Percentiles rank a stretch among this genome's conserved stretches.
Evolutionary conservation across 2,113 vertebrate species (phyloP).

Genomic region (Hydrochoerus hydrochaeris): DNA sequence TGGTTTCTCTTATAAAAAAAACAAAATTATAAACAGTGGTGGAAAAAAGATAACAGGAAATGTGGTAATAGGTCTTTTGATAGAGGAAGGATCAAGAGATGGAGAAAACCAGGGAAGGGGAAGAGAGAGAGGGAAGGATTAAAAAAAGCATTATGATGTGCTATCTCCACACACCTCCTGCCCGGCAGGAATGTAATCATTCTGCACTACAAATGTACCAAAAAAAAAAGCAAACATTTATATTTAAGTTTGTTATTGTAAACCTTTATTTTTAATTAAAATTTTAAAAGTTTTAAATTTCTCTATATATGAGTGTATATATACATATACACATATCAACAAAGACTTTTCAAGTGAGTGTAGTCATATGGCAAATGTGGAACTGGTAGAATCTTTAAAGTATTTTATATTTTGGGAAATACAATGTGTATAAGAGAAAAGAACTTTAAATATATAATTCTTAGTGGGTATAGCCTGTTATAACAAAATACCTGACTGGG

Average conservation of each 20-base stretch:
- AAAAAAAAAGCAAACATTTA: background rate
- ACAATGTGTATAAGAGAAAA: background rate
- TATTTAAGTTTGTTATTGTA: background rate
- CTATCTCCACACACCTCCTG: too few species aligned
- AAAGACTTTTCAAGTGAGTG: background rate
- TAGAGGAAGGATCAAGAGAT: too few species aligned
- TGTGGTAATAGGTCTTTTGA: too few species aligned
- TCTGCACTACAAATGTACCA: too few species aligned
- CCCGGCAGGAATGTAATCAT: too few species aligned
- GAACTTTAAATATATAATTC: background rate
- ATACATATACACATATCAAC: background rate
- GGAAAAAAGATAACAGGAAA: background rate
- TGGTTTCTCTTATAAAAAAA: background rate
- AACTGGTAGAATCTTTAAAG: background rate
- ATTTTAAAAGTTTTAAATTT: background rate
- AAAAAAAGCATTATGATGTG: too few species aligned
- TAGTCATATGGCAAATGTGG: background rate
- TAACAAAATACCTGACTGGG: background rate
- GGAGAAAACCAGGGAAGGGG: too few species aligned
- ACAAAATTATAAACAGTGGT: background rate
- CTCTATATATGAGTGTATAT: background rate
- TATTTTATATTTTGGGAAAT: background rate
- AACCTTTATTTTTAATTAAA: background rate
- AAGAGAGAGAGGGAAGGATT: too few species aligned
- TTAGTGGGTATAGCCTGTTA: background rate